A percentile compares a stretch with the other conserved stretches of the same genome.
Evolutionary conservation across 2,797 vertebrate genomes (phyloP).

Genomic region (Eulemur coronatus): DNA sequence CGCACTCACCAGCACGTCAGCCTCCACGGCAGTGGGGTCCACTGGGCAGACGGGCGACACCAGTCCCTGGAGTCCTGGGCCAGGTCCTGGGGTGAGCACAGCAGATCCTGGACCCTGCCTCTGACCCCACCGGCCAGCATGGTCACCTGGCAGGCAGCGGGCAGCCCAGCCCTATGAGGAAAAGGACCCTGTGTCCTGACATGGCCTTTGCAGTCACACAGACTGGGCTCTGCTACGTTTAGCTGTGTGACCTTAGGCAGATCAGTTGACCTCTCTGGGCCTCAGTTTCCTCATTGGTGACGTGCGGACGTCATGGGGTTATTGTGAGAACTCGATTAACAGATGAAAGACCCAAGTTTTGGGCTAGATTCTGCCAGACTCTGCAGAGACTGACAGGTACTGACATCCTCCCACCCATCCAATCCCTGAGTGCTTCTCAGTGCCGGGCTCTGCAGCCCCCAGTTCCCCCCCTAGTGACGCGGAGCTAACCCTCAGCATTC

Average conservation of each 20-base stretch:
- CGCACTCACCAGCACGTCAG: constrained; percentile 89
- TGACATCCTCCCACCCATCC: neutral
- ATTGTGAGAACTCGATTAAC: neutral
- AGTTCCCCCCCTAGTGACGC: neutral
- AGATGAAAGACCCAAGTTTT: neutral
- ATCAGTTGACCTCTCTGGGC: neutral
- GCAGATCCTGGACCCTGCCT: too few species aligned
- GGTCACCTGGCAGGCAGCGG: neutral
- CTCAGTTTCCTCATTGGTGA: neutral
- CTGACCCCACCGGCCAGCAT: fast-evolving
- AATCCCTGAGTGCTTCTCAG: fast-evolving
- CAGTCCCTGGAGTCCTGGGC: constrained; percentile 83
- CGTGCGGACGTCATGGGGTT: too few species aligned
- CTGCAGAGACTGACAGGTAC: neutral
- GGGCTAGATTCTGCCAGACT: neutral
- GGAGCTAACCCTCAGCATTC: fast-evolving
- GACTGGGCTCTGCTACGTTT: neutral
- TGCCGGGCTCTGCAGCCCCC: fast-evolving
- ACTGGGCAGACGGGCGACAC: constrained; percentile 79
- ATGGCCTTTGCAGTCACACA: neutral
- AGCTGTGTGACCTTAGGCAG: neutral
- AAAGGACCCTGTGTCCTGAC: neutral
- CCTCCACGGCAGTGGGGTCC: constrained; percentile 85
- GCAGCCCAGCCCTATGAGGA: too few species aligned
- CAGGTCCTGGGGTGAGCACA: neutral